A percentile compares a stretch with the other conserved stretches of the same genome.
Evolutionary conservation across 1,140 invertebrate species (phyloP).

Genomic region (Mizuhopecten yessoensis): DNA sequence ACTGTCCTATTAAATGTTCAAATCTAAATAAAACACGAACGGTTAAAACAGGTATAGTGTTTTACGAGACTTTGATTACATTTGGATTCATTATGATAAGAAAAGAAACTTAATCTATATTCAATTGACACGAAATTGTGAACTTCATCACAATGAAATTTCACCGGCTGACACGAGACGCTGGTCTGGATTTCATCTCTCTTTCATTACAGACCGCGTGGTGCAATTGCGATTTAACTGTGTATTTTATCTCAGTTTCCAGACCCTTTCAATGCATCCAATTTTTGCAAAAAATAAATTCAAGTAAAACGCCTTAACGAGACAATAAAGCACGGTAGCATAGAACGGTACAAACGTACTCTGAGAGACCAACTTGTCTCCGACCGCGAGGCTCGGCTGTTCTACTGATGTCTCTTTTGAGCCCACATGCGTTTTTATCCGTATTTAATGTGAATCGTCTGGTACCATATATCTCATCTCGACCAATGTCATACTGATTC

Average conservation of each 20-base stretch:
- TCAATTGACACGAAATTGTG: neutral
- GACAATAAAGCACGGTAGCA: no score
- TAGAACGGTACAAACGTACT: slow-evolving; percentile 5
- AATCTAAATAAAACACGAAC: neutral
- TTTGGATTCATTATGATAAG: neutral
- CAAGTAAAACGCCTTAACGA: no score
- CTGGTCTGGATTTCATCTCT: neutral
- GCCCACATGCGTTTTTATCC: neutral
- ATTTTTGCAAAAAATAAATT: no score
- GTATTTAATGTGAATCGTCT: neutral
- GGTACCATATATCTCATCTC: neutral
- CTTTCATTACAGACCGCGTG: neutral
- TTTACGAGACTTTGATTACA: neutral
- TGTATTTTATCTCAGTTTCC: no score
- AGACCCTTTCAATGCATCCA: no score
- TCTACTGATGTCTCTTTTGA: neutral
- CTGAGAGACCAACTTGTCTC: neutral
- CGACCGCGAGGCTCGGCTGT: neutral
- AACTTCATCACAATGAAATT: neutral
- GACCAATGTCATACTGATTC: neutral
- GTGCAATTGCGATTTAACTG: neutral
- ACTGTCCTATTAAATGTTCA: no score
- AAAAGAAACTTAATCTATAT: neutral
- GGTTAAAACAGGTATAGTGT: neutral
- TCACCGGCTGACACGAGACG: neutral